Base-by-base conservation (phyloP, 1,140 invertebrate genomes). In the Diorhabda sublineata region DNA sequence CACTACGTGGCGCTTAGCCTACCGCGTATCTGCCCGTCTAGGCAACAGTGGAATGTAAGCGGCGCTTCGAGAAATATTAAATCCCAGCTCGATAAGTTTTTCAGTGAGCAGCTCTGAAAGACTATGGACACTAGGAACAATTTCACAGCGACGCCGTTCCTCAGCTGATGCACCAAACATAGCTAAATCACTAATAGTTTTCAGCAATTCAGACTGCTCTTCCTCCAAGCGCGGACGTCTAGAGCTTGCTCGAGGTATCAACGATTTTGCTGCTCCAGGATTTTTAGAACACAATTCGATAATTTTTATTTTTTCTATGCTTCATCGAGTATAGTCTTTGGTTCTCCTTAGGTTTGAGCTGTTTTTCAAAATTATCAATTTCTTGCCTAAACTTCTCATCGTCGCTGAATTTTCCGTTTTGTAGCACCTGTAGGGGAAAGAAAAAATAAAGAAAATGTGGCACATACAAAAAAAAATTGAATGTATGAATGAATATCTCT, bases 361-460 rank as follows among this genome's bases (percentile, higher is more conserved):
- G n/a, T 42, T 62, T 62, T 42, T 62, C 61, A 62, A 2, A 62
- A 62, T 41, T 45, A 42, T 62, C 61, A 60, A 60, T 60, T 60
- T 60, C 58, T 60, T 41, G 58, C 58, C 58, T 2, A 6, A 56
- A 56, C 6, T 56, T 56, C 6, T n/a, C 6, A 7, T 6, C 52
- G 6, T 56, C n/a, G n/a, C n/a, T n/a, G 42, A 59, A 59, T 59
- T 59, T 59, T 59, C 3, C 58, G 58, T 59, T 59, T 11, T 41
- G 58, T 26, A 59, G 58, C 58, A 41, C 58, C 4, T 59, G 58
- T 59, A 26, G 26, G 58, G 42, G 26, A 26, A 59, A 41, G 58
- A 59, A n/a, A 59, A 59, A 59, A 59, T 59, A 41, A 59, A 4
- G 58, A 59, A 59, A 59, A 59, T 3, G 4, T 59, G 6, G 42